Base-by-base conservation (phyloP, 2,888 invertebrate genomes). In the Ormyrus pomaceus region DNA sequence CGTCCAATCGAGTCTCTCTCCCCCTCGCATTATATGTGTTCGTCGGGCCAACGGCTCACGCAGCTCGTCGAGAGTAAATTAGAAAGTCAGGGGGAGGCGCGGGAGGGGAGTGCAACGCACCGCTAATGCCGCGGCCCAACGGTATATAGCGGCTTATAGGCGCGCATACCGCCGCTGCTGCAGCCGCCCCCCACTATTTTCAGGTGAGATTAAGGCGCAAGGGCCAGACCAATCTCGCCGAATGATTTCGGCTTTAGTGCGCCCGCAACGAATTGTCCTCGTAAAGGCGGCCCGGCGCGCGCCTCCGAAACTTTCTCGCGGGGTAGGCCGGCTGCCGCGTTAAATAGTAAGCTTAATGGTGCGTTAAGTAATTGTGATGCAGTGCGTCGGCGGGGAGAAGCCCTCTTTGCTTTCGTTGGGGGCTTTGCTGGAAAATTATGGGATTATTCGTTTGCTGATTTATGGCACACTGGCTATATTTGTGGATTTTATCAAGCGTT, bases 221-320 rank as follows among this genome's bases (percentile, higher is more conserved):
- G 50, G 45, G 53, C 11, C 9, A 10, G 55, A 70, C 51, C 48
- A 70, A 68, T 73, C 50, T 48, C 50, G 48, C 13, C 62, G 66
- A 61, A 75, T 79, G 65, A 75, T 75, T 79, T 71, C 45, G 73
- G 70, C 75, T 75, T 69, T 65, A 75, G 53, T 75, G 75, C 71
- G 59, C 65, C 79, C 64, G 68, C 73, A 68, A 61, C 73, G 59
- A 75, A 75, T 75, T 58, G 69, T 77, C 65, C 65, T 61, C 61
- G 50, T 59, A 59, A 72, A 66, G 58, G 45, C 10, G 9, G 53
- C 45, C 46, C 19, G 13, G 50, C 19, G 56, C 13, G 34, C 9
- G 50, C 46, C 34, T 34, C 34, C 3, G 34, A 11, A 75, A 75
- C 19, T 61, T 75, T 66, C 45, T 6, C 46, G 66, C 34, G 34